These are phyloP conservation scores for Empidonax traillii DNA, from an alignment of 2,113 vertebrate genomes.

Conservation along the genomic window DNA sequence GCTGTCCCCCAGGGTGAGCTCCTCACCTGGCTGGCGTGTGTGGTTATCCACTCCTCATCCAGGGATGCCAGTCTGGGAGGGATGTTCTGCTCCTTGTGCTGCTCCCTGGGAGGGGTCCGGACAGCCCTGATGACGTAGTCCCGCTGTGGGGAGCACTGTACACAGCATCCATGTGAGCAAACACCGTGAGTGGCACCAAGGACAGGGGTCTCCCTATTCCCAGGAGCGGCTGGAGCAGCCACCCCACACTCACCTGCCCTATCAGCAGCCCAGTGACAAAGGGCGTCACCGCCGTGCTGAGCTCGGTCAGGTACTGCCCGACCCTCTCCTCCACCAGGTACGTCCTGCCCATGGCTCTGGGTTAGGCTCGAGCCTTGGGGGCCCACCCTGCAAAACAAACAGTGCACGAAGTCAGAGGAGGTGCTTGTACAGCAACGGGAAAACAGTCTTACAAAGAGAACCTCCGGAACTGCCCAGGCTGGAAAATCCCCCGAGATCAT, in stretches of 20 bases:
- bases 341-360: constrained; percentile 75
- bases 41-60: constrained; percentile 85
- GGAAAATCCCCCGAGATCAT: background rate
- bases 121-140: constrained; percentile 86
- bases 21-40: constrained; percentile 88
- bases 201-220: background rate
- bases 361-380: background rate
- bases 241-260: constrained; percentile 82
- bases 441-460: background rate
- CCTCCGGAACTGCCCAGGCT: background rate
- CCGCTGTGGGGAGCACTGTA: constrained; percentile 83
- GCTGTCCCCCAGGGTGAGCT: background rate
- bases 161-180: constrained; percentile 1
- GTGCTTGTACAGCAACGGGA: background rate
- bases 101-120: constrained; percentile 82
- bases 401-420: background rate
- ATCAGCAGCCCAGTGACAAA: constrained; percentile 85
- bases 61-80: constrained; percentile 44
- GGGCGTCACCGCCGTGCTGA: constrained; percentile 48
- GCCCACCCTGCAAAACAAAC: background rate
- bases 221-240: background rate
- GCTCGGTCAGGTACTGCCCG: constrained; percentile 74
- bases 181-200: too few species aligned
- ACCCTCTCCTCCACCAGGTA: constrained; percentile 78
- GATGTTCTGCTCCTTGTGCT: constrained; percentile 34